A percentile compares a stretch with the other conserved stretches of the same genome.
Evolutionary conservation across 2,888 invertebrate species (phyloP).

Genomic region (Neelides folsomi): DNA sequence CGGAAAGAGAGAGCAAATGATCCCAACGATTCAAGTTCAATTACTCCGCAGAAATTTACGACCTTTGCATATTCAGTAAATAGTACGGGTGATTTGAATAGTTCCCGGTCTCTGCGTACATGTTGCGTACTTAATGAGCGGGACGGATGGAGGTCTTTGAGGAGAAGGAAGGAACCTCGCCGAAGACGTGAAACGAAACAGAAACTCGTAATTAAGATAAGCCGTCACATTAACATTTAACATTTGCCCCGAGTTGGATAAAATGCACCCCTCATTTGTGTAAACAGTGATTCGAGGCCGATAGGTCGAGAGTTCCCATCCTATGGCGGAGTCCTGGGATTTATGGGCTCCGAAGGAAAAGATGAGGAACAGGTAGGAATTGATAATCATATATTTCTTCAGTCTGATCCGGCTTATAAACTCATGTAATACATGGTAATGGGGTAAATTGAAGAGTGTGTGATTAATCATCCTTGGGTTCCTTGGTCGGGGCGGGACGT

Average conservation of each 20-base stretch:
- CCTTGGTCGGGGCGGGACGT: too few relatives aligned
- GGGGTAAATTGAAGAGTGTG: constrained; percentile 3
- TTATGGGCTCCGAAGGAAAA: neutral
- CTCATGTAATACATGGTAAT: too few relatives aligned
- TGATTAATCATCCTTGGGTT: neutral
- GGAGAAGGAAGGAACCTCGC: neutral
- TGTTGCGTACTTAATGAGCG: neutral
- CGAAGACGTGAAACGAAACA: constrained; percentile 27
- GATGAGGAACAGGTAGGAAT: neutral
- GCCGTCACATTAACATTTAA: constrained; percentile 27
- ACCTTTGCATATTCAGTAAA: too few relatives aligned
- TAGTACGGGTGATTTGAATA: neutral
- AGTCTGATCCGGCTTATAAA: too few relatives aligned
- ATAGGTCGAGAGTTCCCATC: too few relatives aligned
- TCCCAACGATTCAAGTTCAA: too few relatives aligned
- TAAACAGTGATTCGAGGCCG: constrained; percentile 6
- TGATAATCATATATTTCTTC: too few relatives aligned
- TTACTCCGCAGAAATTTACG: too few relatives aligned
- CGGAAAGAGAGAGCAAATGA: too few relatives aligned
- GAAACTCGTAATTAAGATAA: constrained; percentile 33
- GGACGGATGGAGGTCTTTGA: neutral
- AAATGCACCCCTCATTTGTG: constrained; percentile 5
- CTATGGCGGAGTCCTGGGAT: too few relatives aligned
- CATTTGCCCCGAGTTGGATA: constrained; percentile 8
- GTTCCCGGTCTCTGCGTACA: neutral